Percentiles rank a stretch among this genome's conserved stretches.
Conservation (phyloP, 30 jellyfish, hydroid and myxozoan genomes). For the Hydractinia echinata region DNA sequence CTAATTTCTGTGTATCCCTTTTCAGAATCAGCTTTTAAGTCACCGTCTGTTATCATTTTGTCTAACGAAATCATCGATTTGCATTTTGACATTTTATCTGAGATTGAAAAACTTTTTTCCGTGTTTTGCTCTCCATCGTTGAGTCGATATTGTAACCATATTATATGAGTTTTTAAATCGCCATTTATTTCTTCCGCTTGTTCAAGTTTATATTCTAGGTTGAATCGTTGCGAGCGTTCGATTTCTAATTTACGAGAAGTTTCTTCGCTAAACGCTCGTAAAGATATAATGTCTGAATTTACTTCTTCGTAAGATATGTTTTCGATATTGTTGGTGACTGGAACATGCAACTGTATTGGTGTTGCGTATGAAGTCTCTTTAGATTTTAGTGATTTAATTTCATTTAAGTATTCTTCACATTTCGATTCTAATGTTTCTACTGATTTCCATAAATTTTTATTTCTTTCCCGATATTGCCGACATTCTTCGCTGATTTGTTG, state of each 20-base stretch:
- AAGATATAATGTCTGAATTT: background rate
- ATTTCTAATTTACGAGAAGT: background rate
- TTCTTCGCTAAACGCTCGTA: slow-evolving; percentile 1
- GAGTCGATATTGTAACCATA: background rate
- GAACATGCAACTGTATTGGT: background rate
- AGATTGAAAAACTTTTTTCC: background rate
- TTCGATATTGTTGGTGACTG: background rate
- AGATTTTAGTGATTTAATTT: background rate
- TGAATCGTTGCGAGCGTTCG: background rate
- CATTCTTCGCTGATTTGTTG: background rate
- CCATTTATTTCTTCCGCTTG: background rate
- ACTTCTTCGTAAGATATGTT: background rate
- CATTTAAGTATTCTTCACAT: slow-evolving; percentile 7
- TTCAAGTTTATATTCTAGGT: background rate
- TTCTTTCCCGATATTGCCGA: background rate
- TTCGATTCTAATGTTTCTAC: background rate
- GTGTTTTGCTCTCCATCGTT: background rate
- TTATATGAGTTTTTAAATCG: background rate
- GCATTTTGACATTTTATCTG: background rate
- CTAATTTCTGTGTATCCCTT: no score
- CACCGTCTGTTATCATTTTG: background rate
- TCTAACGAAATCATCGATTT: background rate
- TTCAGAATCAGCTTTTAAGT: background rate
- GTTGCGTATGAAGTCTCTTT: background rate
- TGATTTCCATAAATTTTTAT: background rate